Conservation (phyloP, 2,797 vertebrate species). For the Huso huso region DNA sequence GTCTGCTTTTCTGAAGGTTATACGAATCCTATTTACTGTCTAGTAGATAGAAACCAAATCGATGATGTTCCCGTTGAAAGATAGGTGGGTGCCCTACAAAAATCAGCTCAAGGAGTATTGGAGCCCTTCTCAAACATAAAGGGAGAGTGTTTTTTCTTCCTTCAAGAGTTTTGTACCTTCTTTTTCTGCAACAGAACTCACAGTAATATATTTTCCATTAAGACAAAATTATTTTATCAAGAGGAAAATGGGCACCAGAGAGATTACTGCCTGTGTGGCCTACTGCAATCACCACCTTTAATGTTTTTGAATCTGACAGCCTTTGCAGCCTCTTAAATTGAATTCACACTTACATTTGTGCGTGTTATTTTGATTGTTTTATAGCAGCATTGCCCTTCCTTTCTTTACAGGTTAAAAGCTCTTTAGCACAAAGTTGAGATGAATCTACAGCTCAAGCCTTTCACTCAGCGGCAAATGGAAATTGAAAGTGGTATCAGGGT, state of each 20-base stretch:
- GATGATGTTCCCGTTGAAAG: no score
- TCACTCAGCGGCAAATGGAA: background rate
- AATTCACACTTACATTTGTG: background rate
- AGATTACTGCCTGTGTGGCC: background rate
- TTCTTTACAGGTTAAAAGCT: background rate
- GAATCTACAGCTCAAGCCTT: background rate
- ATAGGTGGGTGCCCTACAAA: no score
- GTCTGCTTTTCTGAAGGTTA: background rate
- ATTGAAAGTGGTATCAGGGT: background rate
- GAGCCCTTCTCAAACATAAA: no score
- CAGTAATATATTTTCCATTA: background rate
- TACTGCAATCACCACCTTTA: background rate
- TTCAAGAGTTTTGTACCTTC: no score
- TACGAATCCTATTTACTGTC: background rate
- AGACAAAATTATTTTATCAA: background rate
- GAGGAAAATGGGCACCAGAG: background rate
- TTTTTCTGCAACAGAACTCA: no score
- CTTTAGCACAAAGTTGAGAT: conserved; percentile 1
- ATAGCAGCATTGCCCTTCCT: background rate
- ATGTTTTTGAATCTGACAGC: background rate
- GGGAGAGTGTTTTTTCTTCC: no score
- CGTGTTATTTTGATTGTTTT: background rate
- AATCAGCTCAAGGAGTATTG: no score
- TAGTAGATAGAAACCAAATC: no score
- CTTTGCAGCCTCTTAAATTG: background rate